Evolutionary conservation across 2,888 invertebrate genomes (phyloP).

Genomic region (Epistrophella euchroma): DNA sequence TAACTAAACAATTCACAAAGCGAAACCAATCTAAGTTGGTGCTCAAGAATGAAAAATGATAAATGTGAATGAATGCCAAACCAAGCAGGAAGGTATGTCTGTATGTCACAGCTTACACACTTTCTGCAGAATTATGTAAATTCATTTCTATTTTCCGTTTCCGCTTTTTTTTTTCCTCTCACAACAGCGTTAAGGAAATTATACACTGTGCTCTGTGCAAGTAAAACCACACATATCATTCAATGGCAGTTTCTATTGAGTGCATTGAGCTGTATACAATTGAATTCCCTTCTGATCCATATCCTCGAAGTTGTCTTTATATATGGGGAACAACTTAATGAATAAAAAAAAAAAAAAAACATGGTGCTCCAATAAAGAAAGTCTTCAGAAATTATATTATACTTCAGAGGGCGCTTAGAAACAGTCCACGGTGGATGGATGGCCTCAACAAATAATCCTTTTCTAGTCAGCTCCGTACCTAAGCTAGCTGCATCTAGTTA

Average conservation of each 20-base stretch:
- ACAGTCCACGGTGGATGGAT: too few species aligned
- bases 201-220: not conserved
- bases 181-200: not conserved
- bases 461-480: too few species aligned
- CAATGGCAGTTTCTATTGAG: not conserved
- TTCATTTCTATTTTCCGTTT: not conserved
- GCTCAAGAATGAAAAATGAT: constrained; percentile 3
- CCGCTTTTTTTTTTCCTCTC: not conserved
- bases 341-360: too few species aligned
- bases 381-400: too few species aligned
- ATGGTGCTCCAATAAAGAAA: too few species aligned
- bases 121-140: constrained; percentile 1
- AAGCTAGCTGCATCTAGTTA: too few species aligned
- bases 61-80: constrained; percentile 3
- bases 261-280: not conserved
- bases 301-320: not conserved
- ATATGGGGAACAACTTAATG: not conserved
- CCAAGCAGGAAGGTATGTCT: not conserved
- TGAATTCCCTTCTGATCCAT: not conserved
- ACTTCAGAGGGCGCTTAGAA: too few species aligned
- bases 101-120: not conserved
- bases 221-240: not conserved
- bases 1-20: not conserved
- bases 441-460: too few species aligned
- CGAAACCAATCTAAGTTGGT: not conserved